Evolutionary conservation across 2,113 vertebrate genomes (phyloP), one percentile per base, ranked within the genome.

Genomic region (Hystrix cristata): DNA sequence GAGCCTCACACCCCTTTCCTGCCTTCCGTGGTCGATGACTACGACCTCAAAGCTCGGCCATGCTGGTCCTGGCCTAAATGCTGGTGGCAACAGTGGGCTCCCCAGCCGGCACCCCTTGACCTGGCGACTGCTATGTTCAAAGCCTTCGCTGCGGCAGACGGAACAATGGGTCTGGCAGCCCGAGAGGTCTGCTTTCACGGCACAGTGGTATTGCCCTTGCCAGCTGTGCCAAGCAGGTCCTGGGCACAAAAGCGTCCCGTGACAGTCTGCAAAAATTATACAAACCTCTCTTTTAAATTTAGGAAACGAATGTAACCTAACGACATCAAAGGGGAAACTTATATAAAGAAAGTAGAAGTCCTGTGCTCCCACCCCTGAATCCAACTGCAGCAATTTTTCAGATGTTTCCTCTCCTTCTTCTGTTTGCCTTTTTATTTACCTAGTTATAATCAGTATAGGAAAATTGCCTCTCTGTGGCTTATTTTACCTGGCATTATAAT

Each of bases 41-140:
- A 38, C 3, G 34, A 98, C 98, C 98, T 98, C 98, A 98, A 98
- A 99, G 98, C 60, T 0, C 48, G 82, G 88, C 7, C 46, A 95
- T 69, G 48, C 0, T 38, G 53, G 48, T 4, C 84, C 76, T 93
- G 62, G 92, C 65, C 18, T 80, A 91, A 95, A 46, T 89, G 78
- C 96, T 80, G 1, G 15, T 62, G 64, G 16, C 85, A 98, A 98
- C 98, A 99, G 98, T 98, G 88, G 92, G 53, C 97, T 94, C 46
- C 91, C 89, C 34, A 46, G 46, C 25, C 1, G 95, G 97, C 43
- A 67, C 96, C 98, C 89, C 95, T 97, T 97, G 97, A 98, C 97
- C 97, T 98, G 97, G 87, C 95, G 90, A 85, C 93, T 64, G 80
- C 85, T 95, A 43, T 79, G 46, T 62, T 90, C 19, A 19, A 87